Evolutionary conservation across 2,888 invertebrate genomes (phyloP), one percentile per base, ranked within the genome.

Genomic region (Pycnomerus fuliginosus): DNA sequence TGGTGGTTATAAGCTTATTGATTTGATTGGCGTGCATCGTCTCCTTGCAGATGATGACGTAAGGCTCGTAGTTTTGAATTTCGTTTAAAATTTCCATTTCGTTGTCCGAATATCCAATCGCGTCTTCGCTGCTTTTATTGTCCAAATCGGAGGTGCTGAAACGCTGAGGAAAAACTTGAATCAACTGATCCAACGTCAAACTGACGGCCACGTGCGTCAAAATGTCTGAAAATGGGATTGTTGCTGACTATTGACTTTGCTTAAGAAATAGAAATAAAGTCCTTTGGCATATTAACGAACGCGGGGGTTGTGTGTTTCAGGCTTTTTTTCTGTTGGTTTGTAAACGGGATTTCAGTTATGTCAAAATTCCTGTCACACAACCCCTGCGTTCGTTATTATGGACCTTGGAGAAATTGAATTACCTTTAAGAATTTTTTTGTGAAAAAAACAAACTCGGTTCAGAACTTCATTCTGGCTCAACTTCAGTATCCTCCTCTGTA

Each of bases 21-120:
- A 82, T 72, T 46, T 81, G 79, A 57, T 80, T 78, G 13, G 81
- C 80, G 41, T 81, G 79, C 59, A 79, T 78, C 22, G 78, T 78
- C 46, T 80, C 77, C 39, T 78, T 80, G 28, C 76, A 76, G 20
- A 73, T 70, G 22, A 67, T 64, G n/a, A 76, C 64, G 52, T 74
- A 76, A 2, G 68, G 70, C 23, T 71, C 72, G 48, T 73, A 73
- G 45, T 70, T 66, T 40, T 71, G 69, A n/a, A 72, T 70, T 45
- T 72, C 71, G 39, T 67, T 67, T 49, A 69, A 42, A 11, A 70
- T 59, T 47, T 70, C 68, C 15, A 53, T 47, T 30, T 64, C 62
- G 12, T 51, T 55, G 11, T 56, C 59, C 2, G 55, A 38, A 28
- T 52, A 55, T n/a, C 52, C 48, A 1, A 38, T 7, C 5, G 25